Percentiles rank a stretch among this genome's conserved stretches.
Conservation (phyloP, 2,797 vertebrate species). For the Lagocephalus sceleratus region DNA sequence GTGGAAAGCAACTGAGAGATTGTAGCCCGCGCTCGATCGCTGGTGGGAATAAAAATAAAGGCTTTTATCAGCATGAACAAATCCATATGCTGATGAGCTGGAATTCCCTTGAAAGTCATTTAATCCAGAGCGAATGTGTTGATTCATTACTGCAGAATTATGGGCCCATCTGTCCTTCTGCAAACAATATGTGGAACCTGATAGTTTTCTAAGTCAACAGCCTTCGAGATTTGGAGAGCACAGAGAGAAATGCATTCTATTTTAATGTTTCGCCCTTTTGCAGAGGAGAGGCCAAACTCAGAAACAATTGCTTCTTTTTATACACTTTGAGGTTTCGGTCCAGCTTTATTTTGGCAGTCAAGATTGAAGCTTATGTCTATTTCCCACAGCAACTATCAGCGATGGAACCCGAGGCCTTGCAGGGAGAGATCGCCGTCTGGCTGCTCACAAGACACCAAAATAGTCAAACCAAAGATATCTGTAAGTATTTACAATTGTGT, state of each 20-base stretch:
- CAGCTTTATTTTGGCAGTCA: conserved; percentile 27
- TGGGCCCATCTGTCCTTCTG: not conserved
- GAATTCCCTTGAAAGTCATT: not conserved
- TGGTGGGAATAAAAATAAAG: not conserved
- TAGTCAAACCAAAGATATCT: conserved; percentile 55
- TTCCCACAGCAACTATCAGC: conserved; percentile 21
- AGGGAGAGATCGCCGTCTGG: conserved; percentile 32
- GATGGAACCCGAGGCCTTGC: conserved; percentile 27
- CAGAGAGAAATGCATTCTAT: not conserved
- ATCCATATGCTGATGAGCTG: not conserved
- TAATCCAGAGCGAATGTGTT: not conserved
- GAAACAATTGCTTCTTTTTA: conserved; percentile 24
- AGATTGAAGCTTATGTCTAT: not conserved
- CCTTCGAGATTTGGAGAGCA: not conserved
- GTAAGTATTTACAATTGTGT: conserved; percentile 64
- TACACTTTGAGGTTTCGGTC: conserved; percentile 16
- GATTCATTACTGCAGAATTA: not conserved
- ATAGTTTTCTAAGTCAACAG: not conserved
- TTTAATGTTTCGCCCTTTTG: not conserved
- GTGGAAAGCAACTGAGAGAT: not conserved
- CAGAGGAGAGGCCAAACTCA: conserved; percentile 15
- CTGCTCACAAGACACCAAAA: conserved; percentile 29
- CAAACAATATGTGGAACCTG: not conserved
- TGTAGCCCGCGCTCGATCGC: not conserved
- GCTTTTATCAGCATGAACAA: not conserved